Conservation (phyloP, 2,113 vertebrate species). For the Oreochromis niloticus region DNA sequence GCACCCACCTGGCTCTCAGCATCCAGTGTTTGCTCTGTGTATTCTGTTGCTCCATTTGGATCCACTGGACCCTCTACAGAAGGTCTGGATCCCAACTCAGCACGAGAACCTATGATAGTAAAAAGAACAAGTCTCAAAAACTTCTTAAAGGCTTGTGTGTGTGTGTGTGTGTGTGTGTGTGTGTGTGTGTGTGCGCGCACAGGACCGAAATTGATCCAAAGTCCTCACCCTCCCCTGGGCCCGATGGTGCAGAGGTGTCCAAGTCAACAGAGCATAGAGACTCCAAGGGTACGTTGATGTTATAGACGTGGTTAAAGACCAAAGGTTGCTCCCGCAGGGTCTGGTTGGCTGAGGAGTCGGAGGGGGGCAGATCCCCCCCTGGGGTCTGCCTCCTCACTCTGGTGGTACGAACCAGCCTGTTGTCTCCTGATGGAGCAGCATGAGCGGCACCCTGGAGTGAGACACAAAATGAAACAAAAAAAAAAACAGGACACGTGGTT, state of each 20-base stretch:
- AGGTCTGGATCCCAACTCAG: conserved; percentile 49
- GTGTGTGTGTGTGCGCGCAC: background rate
- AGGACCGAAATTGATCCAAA: background rate
- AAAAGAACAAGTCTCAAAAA: background rate
- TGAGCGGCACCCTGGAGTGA: conserved; percentile 39
- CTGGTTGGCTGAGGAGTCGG: conserved; percentile 67
- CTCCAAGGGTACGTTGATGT: conserved; percentile 89
- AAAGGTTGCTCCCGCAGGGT: conserved; percentile 81
- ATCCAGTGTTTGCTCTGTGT: conserved; percentile 85
- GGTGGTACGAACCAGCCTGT: conserved; percentile 65
- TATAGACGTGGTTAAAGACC: conserved; percentile 95
- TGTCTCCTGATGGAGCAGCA: conserved; percentile 53
- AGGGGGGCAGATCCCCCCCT: conserved; percentile 38
- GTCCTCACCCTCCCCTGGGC: conserved; percentile 38
- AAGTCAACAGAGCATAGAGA: conserved; percentile 85
- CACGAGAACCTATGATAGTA: conserved; percentile 23
- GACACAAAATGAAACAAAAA: background rate
- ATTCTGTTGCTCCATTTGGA: conserved; percentile 72
- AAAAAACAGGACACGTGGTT: background rate
- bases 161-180: background rate
- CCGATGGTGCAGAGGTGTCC: conserved; percentile 63
- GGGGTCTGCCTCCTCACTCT: conserved; percentile 68
- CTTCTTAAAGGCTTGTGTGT: background rate
- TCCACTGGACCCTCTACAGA: conserved; percentile 67
- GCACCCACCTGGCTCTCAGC: conserved; percentile 76